A percentile compares a stretch with the other conserved stretches of the same genome.
Evolutionary conservation across 2,888 invertebrate species (phyloP).

Genomic region (Hyposoter didymator): DNA sequence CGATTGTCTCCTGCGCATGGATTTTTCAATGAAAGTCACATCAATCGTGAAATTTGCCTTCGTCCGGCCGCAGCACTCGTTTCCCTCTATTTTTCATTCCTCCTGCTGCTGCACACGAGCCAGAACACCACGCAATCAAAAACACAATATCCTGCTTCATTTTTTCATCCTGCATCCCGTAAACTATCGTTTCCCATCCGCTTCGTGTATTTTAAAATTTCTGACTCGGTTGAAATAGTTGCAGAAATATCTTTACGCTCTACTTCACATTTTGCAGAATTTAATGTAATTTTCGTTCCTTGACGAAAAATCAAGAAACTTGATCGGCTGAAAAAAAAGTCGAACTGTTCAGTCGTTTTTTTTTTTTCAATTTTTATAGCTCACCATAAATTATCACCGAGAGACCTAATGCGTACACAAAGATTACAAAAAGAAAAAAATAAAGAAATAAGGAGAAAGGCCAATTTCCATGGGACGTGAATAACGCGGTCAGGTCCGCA

Average conservation of each 20-base stretch:
- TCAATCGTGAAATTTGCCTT: slow-evolving; percentile 14
- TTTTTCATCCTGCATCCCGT: neutral
- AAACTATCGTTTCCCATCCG: neutral
- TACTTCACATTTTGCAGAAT: neutral
- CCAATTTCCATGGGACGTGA: neutral
- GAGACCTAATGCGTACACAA: neutral
- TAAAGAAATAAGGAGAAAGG: neutral
- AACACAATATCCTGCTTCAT: neutral
- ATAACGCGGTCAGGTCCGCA: neutral
- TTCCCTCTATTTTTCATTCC: neutral
- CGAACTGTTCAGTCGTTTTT: neutral
- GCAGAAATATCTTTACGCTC: neutral
- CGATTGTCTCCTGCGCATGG: slow-evolving; percentile 13
- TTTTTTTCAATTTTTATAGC: neutral
- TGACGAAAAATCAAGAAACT: neutral
- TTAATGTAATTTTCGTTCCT: neutral
- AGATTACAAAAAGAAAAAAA: neutral
- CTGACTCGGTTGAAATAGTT: neutral
- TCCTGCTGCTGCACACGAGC: neutral
- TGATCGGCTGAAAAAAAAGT: neutral
- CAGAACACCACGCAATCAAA: neutral
- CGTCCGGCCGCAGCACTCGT: neutral
- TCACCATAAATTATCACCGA: neutral
- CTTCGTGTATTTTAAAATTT: neutral
- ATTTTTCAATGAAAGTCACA: slow-evolving; percentile 33